Base-by-base conservation (phyloP, 2,113 vertebrate species). In the Garra rufa region DNA sequence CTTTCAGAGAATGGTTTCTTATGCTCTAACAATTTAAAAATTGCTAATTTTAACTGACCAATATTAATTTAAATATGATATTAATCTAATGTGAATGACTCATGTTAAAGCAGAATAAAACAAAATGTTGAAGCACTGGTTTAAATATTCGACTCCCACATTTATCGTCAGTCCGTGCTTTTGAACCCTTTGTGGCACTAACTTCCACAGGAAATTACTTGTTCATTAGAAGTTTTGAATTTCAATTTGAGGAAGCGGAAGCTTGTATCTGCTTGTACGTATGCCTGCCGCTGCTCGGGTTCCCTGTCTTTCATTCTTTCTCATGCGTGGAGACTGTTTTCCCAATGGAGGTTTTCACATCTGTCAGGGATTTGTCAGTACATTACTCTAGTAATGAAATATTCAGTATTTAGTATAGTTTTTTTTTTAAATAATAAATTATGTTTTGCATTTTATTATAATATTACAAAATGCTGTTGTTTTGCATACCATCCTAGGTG, bases 211-310 rank as follows among this genome's bases (percentile, higher is more conserved):
- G 82, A 81, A 76, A 65, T 83, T 26, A 84, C 83, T 83, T 30
- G 57, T 65, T 41, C 82, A 76, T 59, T 76, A 81, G 52, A 83
- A 11, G 10, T 52, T 52, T 76, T 8, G 57, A 28, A 70, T 67
- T 87, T 84, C 69, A 67, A 81, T 87, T 82, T 82, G 61, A 87
- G 86, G 83, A 87, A 86, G 71, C 15, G 82, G 83, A 84, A 70
- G 76, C 59, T 70, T 81, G 61, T 70, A 81, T 81, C 38, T 76
- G 59, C 26, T 59, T 26, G 57, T 75, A 38, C 59, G 63, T 80
- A 69, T 46, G 76, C 34, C 69, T 74, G 70, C 43, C 15, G 38
- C 76, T 14, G 13, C 70, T 74, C 57, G 14, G 21, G 43, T 76
- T 79, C 69, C 55, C 11, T 46, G 69, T 52, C 82, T 15, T 14